Percentiles rank a stretch among this genome's conserved stretches.
phyloP scores from a whole-genome alignment of 1,140 invertebrate species.

The Yoshiicerus persimilis region DNA sequence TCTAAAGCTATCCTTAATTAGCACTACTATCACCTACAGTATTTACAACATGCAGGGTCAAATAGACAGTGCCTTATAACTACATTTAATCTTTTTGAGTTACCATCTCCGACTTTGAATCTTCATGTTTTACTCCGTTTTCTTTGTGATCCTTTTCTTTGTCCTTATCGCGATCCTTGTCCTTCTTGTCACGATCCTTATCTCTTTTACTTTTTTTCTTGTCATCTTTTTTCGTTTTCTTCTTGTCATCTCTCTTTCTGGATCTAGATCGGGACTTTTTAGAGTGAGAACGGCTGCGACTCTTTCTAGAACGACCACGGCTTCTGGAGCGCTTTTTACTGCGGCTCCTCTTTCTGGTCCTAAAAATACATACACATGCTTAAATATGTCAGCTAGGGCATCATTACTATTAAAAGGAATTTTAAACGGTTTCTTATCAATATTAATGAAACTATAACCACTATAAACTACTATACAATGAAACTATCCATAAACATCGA shows the following conservation, averaged over 20 bases:
- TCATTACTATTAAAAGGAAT: too few relatives aligned
- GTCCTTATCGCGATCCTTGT: conserved; percentile 51
- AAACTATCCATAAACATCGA: too few relatives aligned
- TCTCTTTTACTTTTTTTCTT: conserved; percentile 53
- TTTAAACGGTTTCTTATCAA: too few relatives aligned
- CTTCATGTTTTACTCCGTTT: conserved; percentile 40
- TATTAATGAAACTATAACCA: too few relatives aligned
- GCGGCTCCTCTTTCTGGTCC: conserved; percentile 29
- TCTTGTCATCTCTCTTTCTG: conserved; percentile 52
- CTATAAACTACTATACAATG: too few relatives aligned
- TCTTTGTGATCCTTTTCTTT: conserved; percentile 41
- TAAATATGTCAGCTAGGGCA: too few relatives aligned
- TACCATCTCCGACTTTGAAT: conserved; percentile 30
- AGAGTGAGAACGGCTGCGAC: conserved; percentile 56
- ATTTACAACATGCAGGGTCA: too few relatives aligned
- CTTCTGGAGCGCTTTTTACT: conserved; percentile 52
- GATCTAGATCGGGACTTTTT: conserved; percentile 60
- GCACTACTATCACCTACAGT: too few relatives aligned
- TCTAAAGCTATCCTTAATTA: too few relatives aligned
- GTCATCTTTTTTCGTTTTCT: conserved; percentile 52
- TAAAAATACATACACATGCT: not conserved
- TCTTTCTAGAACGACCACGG: conserved; percentile 55
- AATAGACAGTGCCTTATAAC: not conserved
- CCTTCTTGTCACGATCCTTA: conserved; percentile 49
- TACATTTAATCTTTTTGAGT: conserved; percentile 34